These are phyloP conservation scores for Eupithecia exiguata DNA, from an alignment of 2,888 invertebrate species.

Conservation along the genomic window DNA sequence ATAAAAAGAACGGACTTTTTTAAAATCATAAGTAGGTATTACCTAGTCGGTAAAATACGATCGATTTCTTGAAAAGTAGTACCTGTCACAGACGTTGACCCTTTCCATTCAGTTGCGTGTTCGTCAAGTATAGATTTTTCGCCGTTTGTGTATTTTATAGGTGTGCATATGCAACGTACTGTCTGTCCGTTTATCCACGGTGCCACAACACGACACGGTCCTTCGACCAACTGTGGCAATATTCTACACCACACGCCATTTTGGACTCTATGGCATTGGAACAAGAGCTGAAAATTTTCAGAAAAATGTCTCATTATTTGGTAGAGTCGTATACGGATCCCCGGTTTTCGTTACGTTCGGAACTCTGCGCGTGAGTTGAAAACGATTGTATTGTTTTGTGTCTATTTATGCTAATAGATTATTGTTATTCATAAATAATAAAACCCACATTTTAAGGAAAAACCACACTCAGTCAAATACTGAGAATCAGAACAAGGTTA, in stretches of 20 bases:
- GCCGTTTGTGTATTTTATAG: conserved; percentile 63
- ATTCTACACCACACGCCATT: conserved; percentile 33
- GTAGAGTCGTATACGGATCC: conserved; percentile 60
- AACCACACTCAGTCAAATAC: conserved; percentile 58
- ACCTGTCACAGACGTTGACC: conserved; percentile 17
- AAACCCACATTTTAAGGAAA: conserved; percentile 61
- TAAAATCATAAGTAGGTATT: too few species aligned
- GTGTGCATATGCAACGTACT: conserved; percentile 65
- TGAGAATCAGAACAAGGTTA: conserved; percentile 48
- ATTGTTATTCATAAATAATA: conserved; percentile 53
- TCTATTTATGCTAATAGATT: conserved; percentile 69
- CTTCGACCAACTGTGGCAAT: conserved; percentile 48
- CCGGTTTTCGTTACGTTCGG: conserved; percentile 67
- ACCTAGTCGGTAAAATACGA: too few species aligned
- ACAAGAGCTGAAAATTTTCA: conserved; percentile 24
- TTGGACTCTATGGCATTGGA: conserved; percentile 38
- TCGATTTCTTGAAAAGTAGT: too few species aligned
- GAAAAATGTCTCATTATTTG: conserved; percentile 40
- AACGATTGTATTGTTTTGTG: conserved; percentile 60
- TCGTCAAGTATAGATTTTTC: conserved; percentile 45
- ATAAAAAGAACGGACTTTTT: too few species aligned
- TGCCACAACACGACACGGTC: conserved; percentile 74
- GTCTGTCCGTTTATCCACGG: conserved; percentile 78
- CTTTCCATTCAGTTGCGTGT: conserved; percentile 19
- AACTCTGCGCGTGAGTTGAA: conserved; percentile 74